These are phyloP conservation scores for Microctenopoma lineatum DNA, from an alignment of 2,797 vertebrate species.

Conservation along the genomic window DNA sequence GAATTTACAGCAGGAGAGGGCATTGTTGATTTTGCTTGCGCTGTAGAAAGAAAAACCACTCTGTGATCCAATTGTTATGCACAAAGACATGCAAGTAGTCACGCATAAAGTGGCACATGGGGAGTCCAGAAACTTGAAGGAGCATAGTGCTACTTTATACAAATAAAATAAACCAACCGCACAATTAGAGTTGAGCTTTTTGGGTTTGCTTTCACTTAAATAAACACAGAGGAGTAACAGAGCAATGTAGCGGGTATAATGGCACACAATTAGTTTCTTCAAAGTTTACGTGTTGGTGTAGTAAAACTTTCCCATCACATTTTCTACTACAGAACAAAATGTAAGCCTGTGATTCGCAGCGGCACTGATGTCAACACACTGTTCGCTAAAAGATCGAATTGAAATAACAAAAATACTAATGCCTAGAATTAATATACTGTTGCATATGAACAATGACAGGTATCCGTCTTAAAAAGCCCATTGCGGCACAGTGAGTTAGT, in stretches of 20 bases:
- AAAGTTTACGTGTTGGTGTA: constrained; percentile 78
- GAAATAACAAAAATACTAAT: constrained; percentile 17
- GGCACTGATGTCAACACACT: constrained; percentile 33
- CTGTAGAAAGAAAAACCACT: constrained; percentile 5
- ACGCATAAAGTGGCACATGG: constrained; percentile 13
- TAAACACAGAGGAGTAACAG: constrained; percentile 75
- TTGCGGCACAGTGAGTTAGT: no score
- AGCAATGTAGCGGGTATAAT: constrained; percentile 75
- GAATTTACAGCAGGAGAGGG: constrained; percentile 16
- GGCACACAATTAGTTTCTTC: constrained; percentile 78
- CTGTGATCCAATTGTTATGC: constrained; percentile 46
- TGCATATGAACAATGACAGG: not conserved
- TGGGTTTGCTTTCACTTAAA: constrained; percentile 80
- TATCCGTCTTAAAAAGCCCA: no score
- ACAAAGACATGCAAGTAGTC: constrained; percentile 38
- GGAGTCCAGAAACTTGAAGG: constrained; percentile 71
- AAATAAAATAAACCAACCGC: constrained; percentile 81
- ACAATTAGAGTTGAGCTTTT: constrained; percentile 79
- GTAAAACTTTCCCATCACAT: constrained; percentile 79
- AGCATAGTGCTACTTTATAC: constrained; percentile 69
- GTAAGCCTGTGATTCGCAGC: constrained; percentile 24
- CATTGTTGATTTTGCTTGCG: constrained; percentile 24
- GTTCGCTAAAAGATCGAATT: constrained; percentile 50
- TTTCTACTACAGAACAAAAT: constrained; percentile 69
- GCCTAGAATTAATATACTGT: not conserved